Evolutionary conservation across 1,140 invertebrate species (phyloP).

Genomic region (Scaptomyza hsui): DNA sequence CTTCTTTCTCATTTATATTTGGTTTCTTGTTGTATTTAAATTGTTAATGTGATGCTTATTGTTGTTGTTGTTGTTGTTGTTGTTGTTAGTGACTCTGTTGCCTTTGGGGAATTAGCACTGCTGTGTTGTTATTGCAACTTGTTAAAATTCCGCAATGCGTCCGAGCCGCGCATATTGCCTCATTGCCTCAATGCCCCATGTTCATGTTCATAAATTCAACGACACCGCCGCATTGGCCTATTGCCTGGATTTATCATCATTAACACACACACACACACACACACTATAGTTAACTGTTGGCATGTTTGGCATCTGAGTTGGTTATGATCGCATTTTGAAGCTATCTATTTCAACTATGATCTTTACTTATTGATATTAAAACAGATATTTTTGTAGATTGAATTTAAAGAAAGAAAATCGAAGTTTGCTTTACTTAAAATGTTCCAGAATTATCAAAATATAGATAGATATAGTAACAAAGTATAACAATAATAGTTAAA

Average conservation of each 20-base stretch:
- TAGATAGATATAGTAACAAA: too few relatives aligned
- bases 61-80: constrained; percentile 11
- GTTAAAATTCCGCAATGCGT: constrained; percentile 73
- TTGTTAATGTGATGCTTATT: constrained; percentile 68
- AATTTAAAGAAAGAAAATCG: too few relatives aligned
- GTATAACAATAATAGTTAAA: too few relatives aligned
- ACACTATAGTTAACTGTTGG: constrained; percentile 9
- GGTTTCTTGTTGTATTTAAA: constrained; percentile 76
- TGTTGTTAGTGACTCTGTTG: constrained; percentile 30
- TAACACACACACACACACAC: constrained; percentile 24
- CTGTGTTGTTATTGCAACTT: constrained; percentile 75
- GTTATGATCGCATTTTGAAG: not conserved
- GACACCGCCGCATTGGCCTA: constrained; percentile 46
- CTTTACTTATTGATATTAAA: not conserved
- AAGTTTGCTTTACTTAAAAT: too few relatives aligned
- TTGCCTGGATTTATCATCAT: constrained; percentile 15
- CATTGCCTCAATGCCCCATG: constrained; percentile 41
- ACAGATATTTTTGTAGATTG: not conserved
- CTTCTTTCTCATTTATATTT: constrained; percentile 70
- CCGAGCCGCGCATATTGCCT: constrained; percentile 9
- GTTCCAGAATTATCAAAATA: too few relatives aligned
- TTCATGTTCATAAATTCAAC: constrained; percentile 77
- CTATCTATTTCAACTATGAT: not conserved
- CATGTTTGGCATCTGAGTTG: not conserved
- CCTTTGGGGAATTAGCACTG: constrained; percentile 78